These are phyloP conservation scores for Fistularia commersonii DNA, from an alignment of 2,797 vertebrate genomes.

Conservation along the genomic window DNA sequence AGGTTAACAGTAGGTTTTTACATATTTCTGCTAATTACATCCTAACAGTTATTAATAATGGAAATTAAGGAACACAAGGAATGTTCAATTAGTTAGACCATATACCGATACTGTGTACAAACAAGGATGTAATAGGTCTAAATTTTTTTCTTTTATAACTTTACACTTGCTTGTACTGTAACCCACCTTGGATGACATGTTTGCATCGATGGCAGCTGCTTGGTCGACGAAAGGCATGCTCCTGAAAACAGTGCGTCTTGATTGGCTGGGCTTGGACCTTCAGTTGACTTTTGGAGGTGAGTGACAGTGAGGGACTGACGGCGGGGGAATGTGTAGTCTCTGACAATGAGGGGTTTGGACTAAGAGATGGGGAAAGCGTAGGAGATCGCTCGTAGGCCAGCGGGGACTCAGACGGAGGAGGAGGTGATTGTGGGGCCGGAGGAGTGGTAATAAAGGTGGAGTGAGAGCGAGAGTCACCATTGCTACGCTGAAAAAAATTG, in stretches of 20 bases:
- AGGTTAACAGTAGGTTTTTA: too few relatives aligned
- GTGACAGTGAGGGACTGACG: slow-evolving; percentile 68
- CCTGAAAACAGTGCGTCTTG: slow-evolving; percentile 87
- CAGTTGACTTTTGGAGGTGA: slow-evolving; percentile 57
- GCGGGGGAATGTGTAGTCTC: slow-evolving; percentile 65
- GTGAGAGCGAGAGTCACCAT: slow-evolving; percentile 72
- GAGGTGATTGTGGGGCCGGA: slow-evolving; percentile 54
- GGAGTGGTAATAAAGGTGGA: slow-evolving; percentile 74
- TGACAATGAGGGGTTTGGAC: slow-evolving; percentile 70
- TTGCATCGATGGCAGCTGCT: slow-evolving; percentile 85
- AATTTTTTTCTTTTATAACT: too few relatives aligned
- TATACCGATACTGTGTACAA: too few relatives aligned
- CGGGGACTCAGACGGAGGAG: slow-evolving; percentile 50
- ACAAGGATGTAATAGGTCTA: too few relatives aligned
- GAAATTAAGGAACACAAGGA: too few relatives aligned
- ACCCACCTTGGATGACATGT: slow-evolving; percentile 84
- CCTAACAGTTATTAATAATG: too few relatives aligned
- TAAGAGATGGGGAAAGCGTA: slow-evolving; percentile 65
- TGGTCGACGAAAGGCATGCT: slow-evolving; percentile 85
- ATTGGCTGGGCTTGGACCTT: slow-evolving; percentile 62
- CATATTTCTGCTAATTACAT: too few relatives aligned
- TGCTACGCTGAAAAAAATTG: slow-evolving; percentile 85
- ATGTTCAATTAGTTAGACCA: too few relatives aligned
- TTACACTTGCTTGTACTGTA: background rate
- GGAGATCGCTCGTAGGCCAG: slow-evolving; percentile 65